phyloP scores from a whole-genome alignment of 37 sponge, comb jelly and placozoan species.

The Ephydatia muelleri region DNA sequence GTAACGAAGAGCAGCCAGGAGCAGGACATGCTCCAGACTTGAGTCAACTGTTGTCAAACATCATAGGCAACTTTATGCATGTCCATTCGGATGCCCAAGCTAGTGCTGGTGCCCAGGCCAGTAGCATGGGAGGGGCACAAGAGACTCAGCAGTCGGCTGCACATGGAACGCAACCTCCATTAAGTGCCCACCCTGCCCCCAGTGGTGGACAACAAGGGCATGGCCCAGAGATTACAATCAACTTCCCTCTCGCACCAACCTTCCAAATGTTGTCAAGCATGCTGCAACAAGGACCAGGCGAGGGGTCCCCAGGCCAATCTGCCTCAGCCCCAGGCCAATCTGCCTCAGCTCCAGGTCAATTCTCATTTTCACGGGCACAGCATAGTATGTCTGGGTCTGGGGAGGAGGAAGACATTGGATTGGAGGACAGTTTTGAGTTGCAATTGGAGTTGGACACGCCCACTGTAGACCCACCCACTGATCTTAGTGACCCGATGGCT shows the following conservation, averaged over 20 bases:
- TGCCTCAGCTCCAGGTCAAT: background rate
- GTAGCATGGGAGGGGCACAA: background rate
- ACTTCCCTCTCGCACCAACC: slow-evolving; percentile 48
- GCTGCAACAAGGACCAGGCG: slow-evolving; percentile 2
- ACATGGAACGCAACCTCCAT: background rate
- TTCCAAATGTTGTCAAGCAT: slow-evolving; percentile 32
- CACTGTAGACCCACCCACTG: slow-evolving; percentile 28
- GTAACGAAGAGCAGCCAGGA: background rate
- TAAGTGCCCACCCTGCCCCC: too few relatives aligned
- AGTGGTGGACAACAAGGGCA: background rate
- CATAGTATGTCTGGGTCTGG: background rate
- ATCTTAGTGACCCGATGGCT: slow-evolving; percentile 22
- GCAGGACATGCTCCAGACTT: background rate
- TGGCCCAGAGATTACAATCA: slow-evolving; percentile 26
- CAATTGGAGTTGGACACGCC: slow-evolving; percentile 33
- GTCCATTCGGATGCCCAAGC: too few relatives aligned
- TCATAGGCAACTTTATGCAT: background rate
- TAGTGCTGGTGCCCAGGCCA: background rate
- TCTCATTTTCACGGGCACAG: background rate
- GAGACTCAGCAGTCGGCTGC: background rate
- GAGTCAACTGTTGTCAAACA: background rate
- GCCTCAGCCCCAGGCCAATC: background rate
- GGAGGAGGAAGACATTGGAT: background rate
- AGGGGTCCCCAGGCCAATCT: background rate
- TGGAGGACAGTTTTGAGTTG: slow-evolving; percentile 34